A percentile compares a stretch with the other conserved stretches of the same genome.
Evolutionary conservation across 1,140 invertebrate genomes (phyloP).

Genomic region (Tetraneura akinire): DNA sequence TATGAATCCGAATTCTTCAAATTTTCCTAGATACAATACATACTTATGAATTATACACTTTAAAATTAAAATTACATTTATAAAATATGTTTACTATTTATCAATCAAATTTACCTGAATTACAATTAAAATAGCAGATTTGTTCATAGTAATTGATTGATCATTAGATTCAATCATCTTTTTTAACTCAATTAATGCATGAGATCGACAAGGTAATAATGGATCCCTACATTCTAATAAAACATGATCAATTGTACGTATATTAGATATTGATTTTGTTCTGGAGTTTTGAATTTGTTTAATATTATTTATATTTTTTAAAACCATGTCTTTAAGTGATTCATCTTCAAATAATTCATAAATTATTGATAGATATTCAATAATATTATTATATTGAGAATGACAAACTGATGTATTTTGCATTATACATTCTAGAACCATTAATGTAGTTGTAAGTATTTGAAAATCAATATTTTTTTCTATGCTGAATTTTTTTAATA

Average conservation of each 20-base stretch:
- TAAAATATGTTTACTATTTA: too few species aligned
- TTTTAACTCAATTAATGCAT: slow-evolving; percentile 74
- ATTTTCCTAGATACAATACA: slow-evolving; percentile 65
- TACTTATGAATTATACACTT: neutral
- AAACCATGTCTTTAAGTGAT: slow-evolving; percentile 55
- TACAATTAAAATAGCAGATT: slow-evolving; percentile 61
- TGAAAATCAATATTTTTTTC: slow-evolving; percentile 55
- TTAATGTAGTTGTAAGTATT: slow-evolving; percentile 59
- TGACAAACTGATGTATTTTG: too few species aligned
- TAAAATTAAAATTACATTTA: neutral
- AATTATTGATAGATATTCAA: slow-evolving; percentile 60
- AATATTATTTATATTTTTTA: slow-evolving; percentile 56
- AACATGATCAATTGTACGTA: slow-evolving; percentile 64
- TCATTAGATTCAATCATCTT: slow-evolving; percentile 72
- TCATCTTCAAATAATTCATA: slow-evolving; percentile 58
- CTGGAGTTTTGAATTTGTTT: slow-evolving; percentile 57
- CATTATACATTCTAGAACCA: slow-evolving; percentile 60
- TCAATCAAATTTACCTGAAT: slow-evolving; percentile 53
- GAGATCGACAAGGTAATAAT: slow-evolving; percentile 76
- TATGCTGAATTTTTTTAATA: slow-evolving; percentile 54
- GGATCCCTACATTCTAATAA: slow-evolving; percentile 71
- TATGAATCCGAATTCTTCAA: slow-evolving; percentile 80
- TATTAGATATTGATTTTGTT: slow-evolving; percentile 32
- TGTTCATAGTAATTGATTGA: slow-evolving; percentile 66
- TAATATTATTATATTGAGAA: slow-evolving; percentile 53